Evolutionary conservation across 2,888 invertebrate genomes (phyloP).

Genomic region (Dendrolimus pini): DNA sequence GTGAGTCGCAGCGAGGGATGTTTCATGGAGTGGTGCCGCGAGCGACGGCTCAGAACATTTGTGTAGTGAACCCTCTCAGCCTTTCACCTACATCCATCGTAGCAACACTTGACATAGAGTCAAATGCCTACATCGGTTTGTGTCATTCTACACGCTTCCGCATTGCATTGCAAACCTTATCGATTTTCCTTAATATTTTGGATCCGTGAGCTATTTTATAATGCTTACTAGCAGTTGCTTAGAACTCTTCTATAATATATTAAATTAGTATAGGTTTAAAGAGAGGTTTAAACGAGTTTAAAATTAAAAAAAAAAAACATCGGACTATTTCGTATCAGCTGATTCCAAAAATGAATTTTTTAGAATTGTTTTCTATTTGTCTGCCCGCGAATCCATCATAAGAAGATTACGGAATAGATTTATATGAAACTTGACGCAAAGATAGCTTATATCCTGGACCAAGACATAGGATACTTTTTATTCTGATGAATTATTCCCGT

Average conservation of each 20-base stretch:
- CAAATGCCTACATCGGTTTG: conserved; percentile 35
- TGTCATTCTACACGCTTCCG: conserved; percentile 12
- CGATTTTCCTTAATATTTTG: not conserved
- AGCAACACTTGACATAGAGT: conserved; percentile 40
- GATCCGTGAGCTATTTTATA: not conserved
- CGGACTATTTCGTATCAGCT: no score
- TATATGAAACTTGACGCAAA: no score
- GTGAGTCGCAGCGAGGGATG: conserved; percentile 15
- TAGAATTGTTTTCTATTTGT: no score
- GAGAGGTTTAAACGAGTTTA: no score
- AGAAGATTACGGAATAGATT: no score
- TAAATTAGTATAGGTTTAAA: not conserved
- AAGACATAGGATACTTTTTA: no score
- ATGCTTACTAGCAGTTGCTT: not conserved
- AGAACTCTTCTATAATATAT: not conserved
- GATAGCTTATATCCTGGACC: no score
- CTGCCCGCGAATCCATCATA: no score
- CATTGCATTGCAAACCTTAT: not conserved
- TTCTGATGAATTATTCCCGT: no score
- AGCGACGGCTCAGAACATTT: conserved; percentile 38
- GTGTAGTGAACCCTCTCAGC: conserved; percentile 40
- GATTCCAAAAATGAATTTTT: no score
- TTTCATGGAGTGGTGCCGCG: conserved; percentile 34
- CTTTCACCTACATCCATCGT: conserved; percentile 41
- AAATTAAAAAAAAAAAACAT: no score